Evolutionary conservation across 2,888 invertebrate genomes (phyloP), one percentile per base, ranked within the genome.

Genomic region (Aproaerema taeniolella): DNA sequence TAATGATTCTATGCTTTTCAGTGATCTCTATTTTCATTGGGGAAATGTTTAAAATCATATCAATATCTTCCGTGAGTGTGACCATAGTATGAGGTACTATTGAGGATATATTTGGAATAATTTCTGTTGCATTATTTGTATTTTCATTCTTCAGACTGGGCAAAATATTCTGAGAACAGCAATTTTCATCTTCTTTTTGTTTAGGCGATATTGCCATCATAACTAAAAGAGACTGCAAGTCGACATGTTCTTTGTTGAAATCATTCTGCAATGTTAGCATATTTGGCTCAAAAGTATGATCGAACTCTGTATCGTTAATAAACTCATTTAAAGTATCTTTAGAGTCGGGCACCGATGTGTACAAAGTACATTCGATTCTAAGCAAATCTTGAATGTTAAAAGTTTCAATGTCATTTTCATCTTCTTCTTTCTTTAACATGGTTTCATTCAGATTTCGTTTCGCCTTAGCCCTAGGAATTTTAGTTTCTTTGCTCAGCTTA

Each of bases 191-290:
- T 17, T 60, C 53, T 31, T 58, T 56, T 9, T 59, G 36, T 33
- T 69, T 66, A 9, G 68, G 60, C 30, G 73, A 59, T 28, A 83
- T 49, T 2, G 78, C 61, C 76, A 81, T 75, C 75, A 77, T 77
- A 47, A 73, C 70, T 33, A 82, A 53, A 39, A 81, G 50, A 17
- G 74, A 70, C 46, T 82, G 67, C 39, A 82, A 61, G 53, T 81
- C 72, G 44, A 62, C 58, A 26, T 50, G 52, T 39, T 59, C 43
- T 2, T 40, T 43, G 15, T 52, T 42, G 30, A 46, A 33, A 16
- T 26, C 14, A 28, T 30, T 24, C 24, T 9, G 15, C 17, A 17
- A 13, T 12, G 26, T 12, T n/a, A 25, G n/a, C n/a, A n/a, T n/a
- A n/a, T n/a, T 13, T 20, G 11, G 2, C n/a, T 33, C 26, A 13